These are phyloP conservation scores for Megatriorchis doriae DNA, from an alignment of 2,113 vertebrate genomes.

Conservation along the genomic window DNA sequence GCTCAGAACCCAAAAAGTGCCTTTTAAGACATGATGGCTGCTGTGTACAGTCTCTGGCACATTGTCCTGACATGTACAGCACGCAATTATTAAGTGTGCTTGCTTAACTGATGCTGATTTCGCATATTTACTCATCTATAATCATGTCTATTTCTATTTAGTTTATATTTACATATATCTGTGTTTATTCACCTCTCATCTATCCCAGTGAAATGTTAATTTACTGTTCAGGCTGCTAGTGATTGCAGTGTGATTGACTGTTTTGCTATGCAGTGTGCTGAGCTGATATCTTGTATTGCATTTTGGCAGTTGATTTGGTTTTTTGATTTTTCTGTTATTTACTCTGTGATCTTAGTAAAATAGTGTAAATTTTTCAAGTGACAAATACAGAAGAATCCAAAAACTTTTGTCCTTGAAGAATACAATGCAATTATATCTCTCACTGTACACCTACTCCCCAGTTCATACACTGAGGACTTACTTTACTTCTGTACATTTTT, in stretches of 20 bases:
- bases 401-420: conserved; percentile 52
- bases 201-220: conserved; percentile 43
- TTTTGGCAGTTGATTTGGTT: conserved; percentile 39
- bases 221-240: conserved; percentile 16
- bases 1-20: neutral
- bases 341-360: conserved; percentile 37
- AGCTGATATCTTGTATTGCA: conserved; percentile 9
- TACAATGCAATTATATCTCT: conserved; percentile 20
- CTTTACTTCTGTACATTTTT: neutral
- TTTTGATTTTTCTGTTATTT: conserved; percentile 62
- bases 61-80: conserved; percentile 5
- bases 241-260: conserved; percentile 46
- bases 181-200: conserved; percentile 53
- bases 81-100: conserved; percentile 40
- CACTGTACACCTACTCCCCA: neutral
- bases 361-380: conserved; percentile 36
- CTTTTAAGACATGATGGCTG: neutral
- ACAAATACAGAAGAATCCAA: conserved; percentile 9
- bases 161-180: conserved; percentile 60
- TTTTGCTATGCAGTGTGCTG: neutral
- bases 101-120: conserved; percentile 59
- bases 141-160: conserved; percentile 53
- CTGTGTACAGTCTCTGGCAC: neutral
- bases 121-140: conserved; percentile 57
- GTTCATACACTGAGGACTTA: neutral